Percentiles rank a stretch among this genome's conserved stretches.
Evolutionary conservation across 2,888 invertebrate species (phyloP).

Genomic region (Arenicola marina): DNA sequence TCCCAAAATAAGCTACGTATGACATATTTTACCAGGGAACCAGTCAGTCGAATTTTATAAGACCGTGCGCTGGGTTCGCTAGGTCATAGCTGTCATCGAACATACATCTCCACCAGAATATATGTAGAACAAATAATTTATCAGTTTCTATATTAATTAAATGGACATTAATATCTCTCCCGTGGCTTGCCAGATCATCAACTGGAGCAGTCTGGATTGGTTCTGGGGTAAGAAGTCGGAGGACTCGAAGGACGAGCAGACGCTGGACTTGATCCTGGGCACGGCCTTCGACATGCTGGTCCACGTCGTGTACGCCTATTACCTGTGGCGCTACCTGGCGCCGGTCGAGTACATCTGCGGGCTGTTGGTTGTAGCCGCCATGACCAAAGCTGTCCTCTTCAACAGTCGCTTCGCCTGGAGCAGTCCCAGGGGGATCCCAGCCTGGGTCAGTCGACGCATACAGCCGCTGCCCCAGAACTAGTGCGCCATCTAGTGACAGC

Average conservation of each 20-base stretch:
- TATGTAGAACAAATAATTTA: too few relatives aligned
- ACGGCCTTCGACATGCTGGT: slow-evolving; percentile 9
- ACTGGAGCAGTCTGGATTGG: slow-evolving; percentile 9
- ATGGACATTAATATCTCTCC: too few relatives aligned
- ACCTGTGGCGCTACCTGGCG: background rate
- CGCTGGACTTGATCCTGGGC: background rate
- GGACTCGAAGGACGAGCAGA: background rate
- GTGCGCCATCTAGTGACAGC: too few relatives aligned
- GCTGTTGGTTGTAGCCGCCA: too few relatives aligned
- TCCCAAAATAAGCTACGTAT: too few relatives aligned
- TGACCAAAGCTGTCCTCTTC: background rate
- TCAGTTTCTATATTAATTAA: too few relatives aligned
- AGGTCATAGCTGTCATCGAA: too few relatives aligned
- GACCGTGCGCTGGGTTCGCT: too few relatives aligned
- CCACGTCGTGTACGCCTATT: background rate
- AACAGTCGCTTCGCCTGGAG: background rate
- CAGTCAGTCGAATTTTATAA: too few relatives aligned
- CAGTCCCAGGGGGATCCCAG: background rate
- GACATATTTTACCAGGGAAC: too few relatives aligned
- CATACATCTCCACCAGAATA: too few relatives aligned
- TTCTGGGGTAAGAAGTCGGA: background rate
- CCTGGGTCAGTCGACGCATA: background rate
- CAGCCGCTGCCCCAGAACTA: too few relatives aligned
- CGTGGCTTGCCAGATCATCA: background rate
- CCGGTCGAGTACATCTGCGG: background rate